Percentiles rank a stretch among this genome's conserved stretches.
These are phyloP conservation scores for Spodoptera picta DNA, from an alignment of 2,888 invertebrate genomes.

Conservation along the genomic window DNA sequence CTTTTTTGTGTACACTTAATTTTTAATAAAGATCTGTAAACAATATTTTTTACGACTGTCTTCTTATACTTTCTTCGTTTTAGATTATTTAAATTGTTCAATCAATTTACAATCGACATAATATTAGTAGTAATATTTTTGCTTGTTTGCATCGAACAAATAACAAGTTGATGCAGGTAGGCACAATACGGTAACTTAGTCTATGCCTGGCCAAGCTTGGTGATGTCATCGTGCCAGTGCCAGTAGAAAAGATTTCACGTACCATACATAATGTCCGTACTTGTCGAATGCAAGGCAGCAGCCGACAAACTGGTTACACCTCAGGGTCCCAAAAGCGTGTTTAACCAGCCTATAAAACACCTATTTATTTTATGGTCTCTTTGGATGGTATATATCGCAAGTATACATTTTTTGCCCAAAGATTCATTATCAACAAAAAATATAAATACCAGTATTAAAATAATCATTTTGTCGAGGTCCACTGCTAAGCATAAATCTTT, in stretches of 20 bases:
- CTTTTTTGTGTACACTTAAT: neutral
- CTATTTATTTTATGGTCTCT: too few relatives aligned
- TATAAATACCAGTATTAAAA: too few relatives aligned
- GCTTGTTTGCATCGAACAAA: too few relatives aligned
- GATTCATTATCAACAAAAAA: too few relatives aligned
- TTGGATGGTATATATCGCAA: too few relatives aligned
- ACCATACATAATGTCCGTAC: slow-evolving; percentile 14
- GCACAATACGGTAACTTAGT: slow-evolving; percentile 41
- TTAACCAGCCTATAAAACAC: neutral
- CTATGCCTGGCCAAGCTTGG: slow-evolving; percentile 42
- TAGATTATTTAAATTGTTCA: too few relatives aligned
- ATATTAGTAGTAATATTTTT: too few relatives aligned
- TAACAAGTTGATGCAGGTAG: slow-evolving; percentile 16
- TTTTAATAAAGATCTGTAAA: neutral
- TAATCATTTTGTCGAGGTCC: too few relatives aligned
- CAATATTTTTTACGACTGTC: neutral
- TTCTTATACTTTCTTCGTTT: too few relatives aligned
- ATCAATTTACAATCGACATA: too few relatives aligned
- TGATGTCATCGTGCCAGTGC: slow-evolving; percentile 49
- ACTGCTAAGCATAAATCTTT: too few relatives aligned
- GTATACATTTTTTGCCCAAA: neutral
- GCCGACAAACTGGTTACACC: slow-evolving; percentile 28
- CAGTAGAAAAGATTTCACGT: slow-evolving; percentile 34
- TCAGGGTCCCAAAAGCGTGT: slow-evolving; percentile 7
- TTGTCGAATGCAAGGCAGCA: slow-evolving; percentile 6